Evolutionary conservation across 2,113 vertebrate species (phyloP).

Genomic region (Protobothrops mucrosquamatus): DNA sequence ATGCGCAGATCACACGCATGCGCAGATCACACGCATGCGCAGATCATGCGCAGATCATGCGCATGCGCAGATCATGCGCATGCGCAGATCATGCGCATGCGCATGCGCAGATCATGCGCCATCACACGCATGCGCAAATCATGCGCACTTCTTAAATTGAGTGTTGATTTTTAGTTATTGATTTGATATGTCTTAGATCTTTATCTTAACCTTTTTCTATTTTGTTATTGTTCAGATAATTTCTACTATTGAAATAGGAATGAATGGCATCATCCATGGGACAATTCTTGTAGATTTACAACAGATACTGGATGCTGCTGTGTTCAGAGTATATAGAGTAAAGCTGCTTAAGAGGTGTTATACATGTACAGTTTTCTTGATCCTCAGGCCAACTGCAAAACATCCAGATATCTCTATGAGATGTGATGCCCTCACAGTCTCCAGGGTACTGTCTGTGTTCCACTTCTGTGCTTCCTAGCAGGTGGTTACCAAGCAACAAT

Average conservation of each 20-base stretch:
- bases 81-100: too few species aligned
- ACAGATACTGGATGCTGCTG: accelerated
- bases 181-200: neutral
- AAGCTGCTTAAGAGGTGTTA: neutral
- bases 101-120: too few species aligned
- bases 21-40: too few species aligned
- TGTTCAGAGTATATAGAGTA: accelerated
- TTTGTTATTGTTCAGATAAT: neutral
- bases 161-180: neutral
- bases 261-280: neutral
- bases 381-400: constrained; percentile 33
- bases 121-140: too few species aligned
- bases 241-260: neutral
- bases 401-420: constrained; percentile 36
- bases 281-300: neutral
- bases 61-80: too few species aligned
- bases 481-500: constrained; percentile 55
- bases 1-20: too few species aligned
- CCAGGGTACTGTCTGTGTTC: neutral
- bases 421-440: neutral
- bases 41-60: too few species aligned
- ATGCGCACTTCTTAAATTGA: neutral
- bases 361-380: accelerated
- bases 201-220: neutral
- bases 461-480: constrained; percentile 12